Base-by-base conservation (phyloP, 2,888 invertebrate species). In the Biston betularia region DNA sequence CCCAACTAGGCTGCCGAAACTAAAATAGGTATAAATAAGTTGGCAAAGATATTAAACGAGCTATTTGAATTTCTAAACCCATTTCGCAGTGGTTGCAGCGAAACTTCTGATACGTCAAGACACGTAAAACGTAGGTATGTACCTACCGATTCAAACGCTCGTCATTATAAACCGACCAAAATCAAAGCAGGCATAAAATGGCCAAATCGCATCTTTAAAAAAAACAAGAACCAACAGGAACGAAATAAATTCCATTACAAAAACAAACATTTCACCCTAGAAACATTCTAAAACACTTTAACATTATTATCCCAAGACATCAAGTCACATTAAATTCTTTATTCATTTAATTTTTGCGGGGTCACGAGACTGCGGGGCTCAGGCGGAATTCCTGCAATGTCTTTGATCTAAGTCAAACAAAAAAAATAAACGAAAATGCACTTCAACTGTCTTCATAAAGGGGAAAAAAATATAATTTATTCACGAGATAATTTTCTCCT, bases 401-500 rank as follows among this genome's bases (percentile, higher is more conserved):
- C 91, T 92, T 93, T 93, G 93, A 93, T 92, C 90, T 89, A 81
- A 85, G 83, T 79, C 84, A 83, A 87, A 88, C 84, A 86, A 87
- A 86, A 88, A 90, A 91, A 89, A 86, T 85, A 89, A 86, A 88
- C 88, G 87, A 89, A 92, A 93, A 93, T 92, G 93, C 92, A 93
- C 91, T 93, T 88, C 87, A 89, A 84, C 88, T 88, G 91, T 92
- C 93, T 93, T 93, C 89, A 92, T 93, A 90, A 92, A 90, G 88
- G 90, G 90, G 84, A 88, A 86, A 87, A n/a, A 89, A 91, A 92
- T 92, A 92, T 93, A 92, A 93, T 93, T 93, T 93, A 93, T 93
- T 93, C 93, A 93, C 86, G 89, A 92, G 92, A 93, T 93, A 93
- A 93, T 93, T 93, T 92, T 90, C 93, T 92, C 87, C 87, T 68